Evolutionary conservation across 2,797 vertebrate species (phyloP), one percentile per base, ranked within the genome.

Genomic region (Gymnodraco acuticeps): DNA sequence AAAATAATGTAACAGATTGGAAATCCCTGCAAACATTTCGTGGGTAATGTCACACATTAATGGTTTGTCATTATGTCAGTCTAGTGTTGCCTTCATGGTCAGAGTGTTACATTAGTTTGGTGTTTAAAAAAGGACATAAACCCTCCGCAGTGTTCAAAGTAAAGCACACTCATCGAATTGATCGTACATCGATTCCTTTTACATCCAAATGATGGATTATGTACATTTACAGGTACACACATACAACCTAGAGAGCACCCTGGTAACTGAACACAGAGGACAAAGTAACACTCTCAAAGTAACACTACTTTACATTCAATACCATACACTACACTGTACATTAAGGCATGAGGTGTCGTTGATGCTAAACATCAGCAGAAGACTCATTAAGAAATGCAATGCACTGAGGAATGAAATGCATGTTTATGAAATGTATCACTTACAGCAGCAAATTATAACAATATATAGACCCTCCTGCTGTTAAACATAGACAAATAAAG

Each of bases 321-420:
- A 90, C 90, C 87, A 87, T 70, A 91, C 80, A 91, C 78, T 86
- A 86, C 82, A 90, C 86, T 93, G 92, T 94, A 94, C 91, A 95
- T 95, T 95, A 96, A 96, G 95, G 95, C 95, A 93, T 95, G 93
- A 90, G 95, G 95, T 95, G 90, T 93, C 77, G 77, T 89, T 86
- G 81, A 93, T 87, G 84, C 77, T 82, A 82, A 81, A 91, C 86
- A 91, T 89, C 91, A 94, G 90, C 82, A 81, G 81, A 87, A 73
- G 65, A 81, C 78, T 86, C 68, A 73, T 48, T 80, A 71, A 90
- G 80, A 84, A 83, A 90, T 85, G 74, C 75, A 85, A 88, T 81
- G 81, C 82, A 90, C 81, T 62, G 73, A 87, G 78, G 76, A 91
- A 85, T 84, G 70, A 89, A 88, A 91, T 88, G 65, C 52, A 83